phyloP scores from a whole-genome alignment of 2,113 vertebrate species.

The Brachypteracias leptosomus region DNA sequence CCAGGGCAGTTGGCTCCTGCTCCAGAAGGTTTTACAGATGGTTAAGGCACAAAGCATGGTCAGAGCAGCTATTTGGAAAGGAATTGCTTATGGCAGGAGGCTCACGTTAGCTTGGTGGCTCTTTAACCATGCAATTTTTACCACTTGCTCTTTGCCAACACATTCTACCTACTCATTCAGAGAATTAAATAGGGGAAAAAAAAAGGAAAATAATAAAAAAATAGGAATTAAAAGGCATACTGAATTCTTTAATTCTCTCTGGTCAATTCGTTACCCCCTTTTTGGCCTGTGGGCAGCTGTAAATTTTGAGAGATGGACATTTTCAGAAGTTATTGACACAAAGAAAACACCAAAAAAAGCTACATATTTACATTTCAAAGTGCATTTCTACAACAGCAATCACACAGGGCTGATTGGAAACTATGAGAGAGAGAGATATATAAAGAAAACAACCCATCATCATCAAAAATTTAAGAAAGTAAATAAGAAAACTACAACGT shows the following conservation, averaged over 20 bases:
- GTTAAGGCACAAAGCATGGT: constrained; percentile 69
- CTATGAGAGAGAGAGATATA: constrained; percentile 13
- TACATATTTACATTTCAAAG: constrained; percentile 51
- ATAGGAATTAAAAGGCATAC: constrained; percentile 72
- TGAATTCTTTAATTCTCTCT: constrained; percentile 73
- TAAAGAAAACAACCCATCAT: neutral
- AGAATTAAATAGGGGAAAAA: constrained; percentile 46
- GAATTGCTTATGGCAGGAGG: constrained; percentile 34
- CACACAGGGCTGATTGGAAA: constrained; percentile 67
- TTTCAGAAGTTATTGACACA: constrained; percentile 76
- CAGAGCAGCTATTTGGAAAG: constrained; percentile 65
- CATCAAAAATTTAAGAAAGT: constrained; percentile 59
- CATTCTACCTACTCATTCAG: constrained; percentile 68
- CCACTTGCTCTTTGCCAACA: constrained; percentile 51
- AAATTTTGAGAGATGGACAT: constrained; percentile 77
- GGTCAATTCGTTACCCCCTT: constrained; percentile 71
- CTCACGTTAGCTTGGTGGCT: constrained; percentile 60
- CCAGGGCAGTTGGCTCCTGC: constrained; percentile 48
- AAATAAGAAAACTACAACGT: constrained; percentile 77
- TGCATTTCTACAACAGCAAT: constrained; percentile 68
- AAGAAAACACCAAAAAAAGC: constrained; percentile 59
- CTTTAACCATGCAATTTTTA: constrained; percentile 69
- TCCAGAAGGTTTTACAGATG: constrained; percentile 44
- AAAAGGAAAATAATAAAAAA: constrained; percentile 37
- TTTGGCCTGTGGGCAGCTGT: constrained; percentile 73